Evolutionary conservation across 2,797 vertebrate species (phyloP).

Genomic region (Oreortyx pictus): DNA sequence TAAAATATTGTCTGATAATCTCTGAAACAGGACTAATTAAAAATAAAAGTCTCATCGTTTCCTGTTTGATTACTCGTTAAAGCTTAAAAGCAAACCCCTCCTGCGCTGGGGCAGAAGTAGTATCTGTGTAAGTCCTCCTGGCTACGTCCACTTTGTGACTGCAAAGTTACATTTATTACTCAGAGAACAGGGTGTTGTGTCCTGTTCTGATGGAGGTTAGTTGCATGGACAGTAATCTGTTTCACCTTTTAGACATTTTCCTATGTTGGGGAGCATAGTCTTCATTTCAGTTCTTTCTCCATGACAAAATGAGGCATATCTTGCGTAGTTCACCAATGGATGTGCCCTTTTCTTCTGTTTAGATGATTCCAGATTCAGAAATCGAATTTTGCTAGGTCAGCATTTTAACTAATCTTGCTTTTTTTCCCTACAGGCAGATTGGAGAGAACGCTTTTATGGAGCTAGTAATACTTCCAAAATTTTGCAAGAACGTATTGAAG

Average conservation of each 20-base stretch:
- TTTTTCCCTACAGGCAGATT: slow-evolving; percentile 81
- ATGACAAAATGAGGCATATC: background rate
- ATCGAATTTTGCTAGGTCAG: background rate
- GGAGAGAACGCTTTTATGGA: slow-evolving; percentile 86
- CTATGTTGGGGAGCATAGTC: background rate
- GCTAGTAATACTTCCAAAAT: slow-evolving; percentile 81
- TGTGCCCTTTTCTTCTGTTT: background rate
- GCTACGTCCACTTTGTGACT: background rate
- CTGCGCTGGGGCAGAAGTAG: background rate
- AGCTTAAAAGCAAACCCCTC: background rate
- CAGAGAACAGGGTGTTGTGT: background rate
- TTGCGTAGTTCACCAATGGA: background rate
- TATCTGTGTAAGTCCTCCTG: background rate
- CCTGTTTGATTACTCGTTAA: background rate
- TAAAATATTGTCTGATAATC: background rate
- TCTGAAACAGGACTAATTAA: background rate
- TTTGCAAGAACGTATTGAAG: slow-evolving; percentile 89
- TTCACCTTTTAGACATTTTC: background rate
- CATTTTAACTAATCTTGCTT: background rate
- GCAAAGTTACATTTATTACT: background rate
- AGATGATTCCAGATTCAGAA: background rate
- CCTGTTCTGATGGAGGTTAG: background rate
- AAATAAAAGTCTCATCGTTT: background rate
- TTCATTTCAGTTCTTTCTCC: background rate
- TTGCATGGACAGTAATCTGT: background rate